Base-by-base conservation (phyloP, 2,888 invertebrate species). In the Hydriomena furcata region DNA sequence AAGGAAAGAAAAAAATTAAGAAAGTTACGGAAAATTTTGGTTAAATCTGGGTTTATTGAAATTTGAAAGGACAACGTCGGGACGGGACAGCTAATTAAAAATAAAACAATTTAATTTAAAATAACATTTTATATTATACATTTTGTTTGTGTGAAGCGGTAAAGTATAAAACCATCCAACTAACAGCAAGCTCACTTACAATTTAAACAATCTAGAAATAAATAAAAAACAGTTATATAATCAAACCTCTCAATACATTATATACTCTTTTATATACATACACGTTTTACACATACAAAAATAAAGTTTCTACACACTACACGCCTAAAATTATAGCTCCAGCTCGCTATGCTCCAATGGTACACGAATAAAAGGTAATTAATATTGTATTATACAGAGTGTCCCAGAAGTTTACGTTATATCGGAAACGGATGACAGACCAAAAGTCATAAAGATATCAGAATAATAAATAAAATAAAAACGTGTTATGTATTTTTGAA, bases 61-160 rank as follows among this genome's bases (percentile, higher is more conserved):
- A n/a, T n/a, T n/a, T n/a, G n/a, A n/a, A n/a, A n/a, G n/a, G n/a
- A n/a, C n/a, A n/a, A n/a, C n/a, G n/a, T n/a, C n/a, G n/a, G 30
- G 30, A 1, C 30, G 8, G 27, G 13, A n/a, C n/a, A 13, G 30
- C 17, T 17, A 3, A 37, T 32, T 23, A 43, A 31, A 31, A 45
- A 47, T 41, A 34, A 51, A 41, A 48, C 30, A 45, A 45, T 24
- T 5, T 12, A 25, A 36, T 42, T 57, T 23, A 65, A 65, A 68
- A 66, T 61, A 68, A 54, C 55, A 56, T 60, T 67, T 60, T 64
- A 56, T 63, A 48, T 55, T 49, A 51, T 50, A 58, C 58, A 57
- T 60, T n/a, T 52, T 46, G 48, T 59, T 55, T 54, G 43, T 53
- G 37, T 53, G 55, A 60, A 62, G 62, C 58, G 46, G 55, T 52